Base-by-base conservation (phyloP, 2,888 invertebrate species). In the Microctonus hyperodae region DNA sequence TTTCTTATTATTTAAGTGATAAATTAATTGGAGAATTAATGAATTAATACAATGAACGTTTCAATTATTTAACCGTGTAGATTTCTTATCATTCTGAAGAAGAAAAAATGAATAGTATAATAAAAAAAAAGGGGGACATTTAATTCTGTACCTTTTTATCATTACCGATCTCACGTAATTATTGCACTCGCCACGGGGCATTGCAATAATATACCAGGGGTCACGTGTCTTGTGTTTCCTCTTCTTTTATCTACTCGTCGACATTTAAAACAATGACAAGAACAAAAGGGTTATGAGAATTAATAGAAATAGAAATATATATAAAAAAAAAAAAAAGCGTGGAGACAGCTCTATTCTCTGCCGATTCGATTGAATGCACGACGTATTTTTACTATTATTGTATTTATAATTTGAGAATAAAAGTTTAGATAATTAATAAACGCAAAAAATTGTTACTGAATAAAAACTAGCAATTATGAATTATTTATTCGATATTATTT, bases 161-260 rank as follows among this genome's bases (percentile, higher is more conserved):
- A 69, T 70, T 72, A 74, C 70, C 74, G 73, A 78, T 79, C 79
- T 74, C 69, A 64, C 70, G 78, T 79, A 82, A 83, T 82, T 82
- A 81, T 75, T 73, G 69, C 75, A 59, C 44, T 75, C 77, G 75
- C 79, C 73, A 74, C 81, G 76, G 81, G 79, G 76, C 74, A 67
- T 71, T 64, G 70, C 68, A 70, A 76, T 75, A 77, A 77, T 74
- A 44, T 35, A 73, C 76, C 63, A 69, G 71, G 70, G 70, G n/a
- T n/a, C 82, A 81, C 79, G 79, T 79, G 79, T 67, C 75, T 57
- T 69, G 74, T 75, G 64, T 71, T 72, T 65, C 69, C 68, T 73
- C 69, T 69, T 70, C 70, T 70, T 70, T 65, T 64, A 65, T 44
- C 3, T 16, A n/a, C 16, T 16, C 20, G 44, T 67, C 71, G 74